Conservation (phyloP, 2,113 vertebrate species). For the Urocitellus parryii region DNA sequence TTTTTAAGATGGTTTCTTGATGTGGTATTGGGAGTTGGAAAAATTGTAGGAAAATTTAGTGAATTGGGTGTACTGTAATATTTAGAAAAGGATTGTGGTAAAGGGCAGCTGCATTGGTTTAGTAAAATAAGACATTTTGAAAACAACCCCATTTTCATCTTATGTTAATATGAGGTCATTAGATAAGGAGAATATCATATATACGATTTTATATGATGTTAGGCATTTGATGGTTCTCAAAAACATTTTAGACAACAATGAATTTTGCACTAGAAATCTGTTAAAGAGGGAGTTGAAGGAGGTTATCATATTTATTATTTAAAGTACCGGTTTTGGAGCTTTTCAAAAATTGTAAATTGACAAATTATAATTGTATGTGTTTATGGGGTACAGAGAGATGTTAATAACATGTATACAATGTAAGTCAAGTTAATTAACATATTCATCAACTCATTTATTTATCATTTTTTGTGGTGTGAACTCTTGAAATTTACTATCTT, state of each 20-base stretch:
- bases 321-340: not conserved
- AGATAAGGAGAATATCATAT: not conserved
- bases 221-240: not conserved
- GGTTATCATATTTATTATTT: not conserved
- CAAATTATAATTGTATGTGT: not conserved
- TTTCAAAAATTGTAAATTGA: conserved; percentile 1
- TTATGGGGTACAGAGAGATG: not conserved
- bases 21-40: not conserved
- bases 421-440: not conserved
- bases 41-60: not conserved
- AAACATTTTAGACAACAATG: not conserved
- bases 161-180: not conserved
- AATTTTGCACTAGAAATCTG: not conserved
- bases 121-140: too few relatives aligned
- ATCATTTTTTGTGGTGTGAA: not conserved
- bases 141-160: too few relatives aligned
- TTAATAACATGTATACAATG: not conserved
- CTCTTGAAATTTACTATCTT: not conserved
- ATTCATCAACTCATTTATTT: not conserved
- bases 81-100: conserved; percentile 44
- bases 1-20: conserved; percentile 19
- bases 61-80: not conserved
- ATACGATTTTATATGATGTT: not conserved
- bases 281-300: not conserved
- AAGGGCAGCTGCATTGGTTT: not conserved